These are phyloP conservation scores for Saguinus midas DNA, from an alignment of 2,113 vertebrate species.

Conservation along the genomic window DNA sequence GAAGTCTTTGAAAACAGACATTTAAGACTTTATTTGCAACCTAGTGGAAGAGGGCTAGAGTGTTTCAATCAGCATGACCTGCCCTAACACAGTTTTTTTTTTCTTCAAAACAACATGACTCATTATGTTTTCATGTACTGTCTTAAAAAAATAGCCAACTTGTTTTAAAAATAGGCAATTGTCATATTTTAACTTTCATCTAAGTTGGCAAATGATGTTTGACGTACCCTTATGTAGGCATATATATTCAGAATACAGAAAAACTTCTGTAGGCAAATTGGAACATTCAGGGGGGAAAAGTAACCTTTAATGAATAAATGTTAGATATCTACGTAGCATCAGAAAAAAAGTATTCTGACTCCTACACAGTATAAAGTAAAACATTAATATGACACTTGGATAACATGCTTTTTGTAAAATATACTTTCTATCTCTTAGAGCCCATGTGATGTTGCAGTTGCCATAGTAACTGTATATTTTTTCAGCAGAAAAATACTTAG, in stretches of 20 bases:
- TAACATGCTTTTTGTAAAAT: conserved; percentile 70
- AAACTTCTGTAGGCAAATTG: neutral
- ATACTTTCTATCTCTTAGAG: conserved; percentile 71
- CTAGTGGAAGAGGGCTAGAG: neutral
- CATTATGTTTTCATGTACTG: neutral
- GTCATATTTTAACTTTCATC: neutral
- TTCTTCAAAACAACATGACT: neutral
- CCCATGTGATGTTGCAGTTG: conserved; percentile 77
- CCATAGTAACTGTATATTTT: conserved; percentile 80
- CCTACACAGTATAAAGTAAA: conserved; percentile 65
- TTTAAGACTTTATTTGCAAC: neutral
- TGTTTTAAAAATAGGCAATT: neutral
- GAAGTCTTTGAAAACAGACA: conserved; percentile 12
- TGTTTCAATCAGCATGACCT: neutral
- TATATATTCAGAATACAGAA: neutral
- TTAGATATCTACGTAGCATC: conserved; percentile 31
- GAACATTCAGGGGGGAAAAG: neutral
- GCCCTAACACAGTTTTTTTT: neutral
- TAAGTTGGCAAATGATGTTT: neutral
- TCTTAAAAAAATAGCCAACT: neutral
- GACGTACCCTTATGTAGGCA: neutral
- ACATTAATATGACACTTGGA: conserved; percentile 73
- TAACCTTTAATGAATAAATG: conserved; percentile 55
- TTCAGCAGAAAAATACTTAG: conserved; percentile 65
- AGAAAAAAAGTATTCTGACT: conserved; percentile 52